A percentile compares a stretch with the other conserved stretches of the same genome.
Evolutionary conservation across 2,888 invertebrate genomes (phyloP).

Genomic region (Mallateleia sp.): DNA sequence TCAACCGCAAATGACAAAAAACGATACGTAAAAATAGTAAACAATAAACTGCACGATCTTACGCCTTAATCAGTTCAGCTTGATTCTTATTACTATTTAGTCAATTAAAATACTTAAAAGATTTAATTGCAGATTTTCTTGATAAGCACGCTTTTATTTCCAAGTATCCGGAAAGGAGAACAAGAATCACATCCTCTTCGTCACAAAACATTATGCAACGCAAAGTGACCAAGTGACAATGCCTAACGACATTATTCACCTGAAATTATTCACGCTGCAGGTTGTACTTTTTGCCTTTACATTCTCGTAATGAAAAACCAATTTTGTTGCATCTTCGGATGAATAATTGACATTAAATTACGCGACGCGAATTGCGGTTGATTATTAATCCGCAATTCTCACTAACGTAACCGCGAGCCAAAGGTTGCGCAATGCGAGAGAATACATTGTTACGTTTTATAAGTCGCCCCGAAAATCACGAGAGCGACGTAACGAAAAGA

Average conservation of each 20-base stretch:
- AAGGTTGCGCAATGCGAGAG: conserved; percentile 1
- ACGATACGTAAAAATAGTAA: background rate
- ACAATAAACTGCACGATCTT: no score
- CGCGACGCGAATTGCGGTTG: background rate
- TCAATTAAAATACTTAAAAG: background rate
- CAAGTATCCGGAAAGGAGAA: background rate
- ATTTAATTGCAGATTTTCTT: conserved; percentile 19
- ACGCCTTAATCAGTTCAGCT: background rate
- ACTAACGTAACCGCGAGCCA: background rate
- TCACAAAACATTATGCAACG: conserved; percentile 19
- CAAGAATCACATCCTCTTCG: background rate
- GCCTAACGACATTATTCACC: background rate
- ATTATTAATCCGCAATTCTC: background rate
- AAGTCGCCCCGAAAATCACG: background rate
- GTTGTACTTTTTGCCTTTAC: background rate
- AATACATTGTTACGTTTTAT: background rate
- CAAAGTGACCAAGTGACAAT: conserved; percentile 17
- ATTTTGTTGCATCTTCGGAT: conserved; percentile 14
- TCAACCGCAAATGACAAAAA: no score
- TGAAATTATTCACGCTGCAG: background rate
- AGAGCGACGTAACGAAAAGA: background rate
- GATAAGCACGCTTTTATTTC: background rate
- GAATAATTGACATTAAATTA: conserved; percentile 14
- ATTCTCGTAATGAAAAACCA: conserved; percentile 15
- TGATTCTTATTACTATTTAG: background rate